Evolutionary conservation across 2,113 vertebrate species (phyloP), one percentile per base, ranked within the genome.

Genomic region (Strix aluco): DNA sequence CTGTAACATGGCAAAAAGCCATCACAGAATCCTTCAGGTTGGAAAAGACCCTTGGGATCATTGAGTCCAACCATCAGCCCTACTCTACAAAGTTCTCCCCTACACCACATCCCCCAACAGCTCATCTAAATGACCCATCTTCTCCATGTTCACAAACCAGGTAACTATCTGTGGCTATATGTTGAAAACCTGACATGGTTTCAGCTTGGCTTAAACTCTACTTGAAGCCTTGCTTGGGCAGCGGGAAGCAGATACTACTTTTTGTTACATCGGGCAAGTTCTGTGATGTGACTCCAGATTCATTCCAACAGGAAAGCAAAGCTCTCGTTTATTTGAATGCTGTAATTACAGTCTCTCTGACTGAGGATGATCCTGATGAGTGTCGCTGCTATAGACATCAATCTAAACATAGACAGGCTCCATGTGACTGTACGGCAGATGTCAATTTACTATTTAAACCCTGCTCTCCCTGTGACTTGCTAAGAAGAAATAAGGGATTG

Each of bases 381-480:
- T 7, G 16, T 66, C 54, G 52, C 85, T 75, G 61, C 66, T 79
- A 14, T 26, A 90, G 74, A 59, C 57, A 80, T 92, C 79, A 30
- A 47, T 42, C 85, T 78, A 94, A 95, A 88, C 63, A 90, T 71
- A 96, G 74, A 79, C 44, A 27, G 32, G n/a, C 29, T 70, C 61
- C 79, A 49, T 30, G 21, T 38, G 46, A 92, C 82, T 92, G 44
- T 44, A 19, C 26, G 40, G 62, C 79, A 88, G 82, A 85, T 85
- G 82, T 78, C 86, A 88, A 40, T 90, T 90, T 90, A 47, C 65
- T 87, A 47, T 96, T 92, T 93, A 94, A 94, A 92, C 79, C 47
- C 61, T 85, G 38, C 61, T 93, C 46, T 85, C 59, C 70, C 42
- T 51, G 40, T 32, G 32, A 58, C 81, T 81, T 65, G 40, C 29